phyloP scores from a whole-genome alignment of 2,888 invertebrate species.

The Allacma fusca region DNA sequence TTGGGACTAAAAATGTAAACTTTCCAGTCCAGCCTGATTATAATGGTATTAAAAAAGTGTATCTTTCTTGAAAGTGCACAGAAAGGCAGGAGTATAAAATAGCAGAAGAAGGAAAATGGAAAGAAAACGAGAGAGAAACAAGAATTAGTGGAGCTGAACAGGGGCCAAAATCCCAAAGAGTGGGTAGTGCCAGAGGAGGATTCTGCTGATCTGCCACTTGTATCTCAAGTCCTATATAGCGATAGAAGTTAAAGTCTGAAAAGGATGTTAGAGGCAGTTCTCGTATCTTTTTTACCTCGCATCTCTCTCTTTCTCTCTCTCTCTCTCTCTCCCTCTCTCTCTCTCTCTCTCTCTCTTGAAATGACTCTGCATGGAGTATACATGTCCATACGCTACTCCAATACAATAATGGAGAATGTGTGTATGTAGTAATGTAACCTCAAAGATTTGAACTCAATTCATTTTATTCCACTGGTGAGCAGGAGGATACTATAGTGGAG shows the following conservation, averaged over 20 bases:
- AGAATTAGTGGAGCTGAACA: constrained; percentile 49
- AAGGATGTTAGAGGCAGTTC: constrained; percentile 20
- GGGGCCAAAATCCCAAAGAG: constrained; percentile 49
- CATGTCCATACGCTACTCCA: constrained; percentile 9
- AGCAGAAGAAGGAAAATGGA: constrained; percentile 11
- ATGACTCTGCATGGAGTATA: constrained; percentile 12
- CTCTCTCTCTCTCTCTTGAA: constrained; percentile 2
- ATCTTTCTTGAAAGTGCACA: constrained; percentile 4
- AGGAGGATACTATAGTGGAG: not conserved
- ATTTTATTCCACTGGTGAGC: constrained; percentile 28
- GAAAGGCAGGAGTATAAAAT: not conserved
- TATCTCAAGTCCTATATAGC: constrained; percentile 19
- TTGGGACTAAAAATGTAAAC: constrained; percentile 4
- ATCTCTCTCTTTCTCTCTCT: constrained; percentile 15
- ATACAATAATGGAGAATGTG: constrained; percentile 28
- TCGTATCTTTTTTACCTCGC: constrained; percentile 21
- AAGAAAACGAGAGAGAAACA: constrained; percentile 18
- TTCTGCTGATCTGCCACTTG: constrained; percentile 33
- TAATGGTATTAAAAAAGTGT: constrained; percentile 7
- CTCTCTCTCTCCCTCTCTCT: constrained; percentile 5
- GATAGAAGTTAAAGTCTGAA: constrained; percentile 5
- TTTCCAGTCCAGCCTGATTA: constrained; percentile 16
- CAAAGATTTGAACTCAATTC: constrained; percentile 37
- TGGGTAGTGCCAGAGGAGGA: constrained; percentile 32
- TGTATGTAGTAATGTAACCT: constrained; percentile 14